phyloP scores from a whole-genome alignment of 2,113 vertebrate species.

The Ciconia boyciana region DNA sequence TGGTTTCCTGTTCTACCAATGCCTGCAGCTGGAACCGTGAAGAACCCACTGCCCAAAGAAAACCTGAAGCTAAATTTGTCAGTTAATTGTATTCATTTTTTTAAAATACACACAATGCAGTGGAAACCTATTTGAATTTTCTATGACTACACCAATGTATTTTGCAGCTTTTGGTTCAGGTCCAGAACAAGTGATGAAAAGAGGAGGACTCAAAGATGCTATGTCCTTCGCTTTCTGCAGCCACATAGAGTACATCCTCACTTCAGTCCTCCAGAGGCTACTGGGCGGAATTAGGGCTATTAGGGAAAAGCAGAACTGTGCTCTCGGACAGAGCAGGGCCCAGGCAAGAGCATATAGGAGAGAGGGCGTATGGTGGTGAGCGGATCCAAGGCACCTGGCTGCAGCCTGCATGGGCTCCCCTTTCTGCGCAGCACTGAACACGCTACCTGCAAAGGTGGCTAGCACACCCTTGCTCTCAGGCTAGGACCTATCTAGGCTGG shows the following conservation, averaged over 20 bases:
- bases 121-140: background rate
- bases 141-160: background rate
- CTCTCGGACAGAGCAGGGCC: background rate
- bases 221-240: background rate
- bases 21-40: background rate
- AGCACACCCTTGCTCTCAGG: background rate
- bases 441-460: background rate
- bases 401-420: slow-evolving; percentile 23
- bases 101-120: background rate
- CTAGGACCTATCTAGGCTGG: background rate
- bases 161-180: background rate
- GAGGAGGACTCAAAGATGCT: background rate
- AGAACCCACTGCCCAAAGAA: background rate
- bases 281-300: background rate
- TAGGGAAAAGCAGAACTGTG: background rate
- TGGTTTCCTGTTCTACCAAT: background rate
- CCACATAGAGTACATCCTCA: slow-evolving; percentile 26
- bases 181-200: background rate
- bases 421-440: background rate
- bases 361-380: background rate
- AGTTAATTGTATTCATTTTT: background rate
- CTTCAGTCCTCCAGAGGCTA: background rate
- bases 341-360: slow-evolving; percentile 56
- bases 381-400: background rate
- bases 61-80: background rate